phyloP scores from a whole-genome alignment of 2,888 invertebrate genomes.

The Yponomeuta plumbellus region DNA sequence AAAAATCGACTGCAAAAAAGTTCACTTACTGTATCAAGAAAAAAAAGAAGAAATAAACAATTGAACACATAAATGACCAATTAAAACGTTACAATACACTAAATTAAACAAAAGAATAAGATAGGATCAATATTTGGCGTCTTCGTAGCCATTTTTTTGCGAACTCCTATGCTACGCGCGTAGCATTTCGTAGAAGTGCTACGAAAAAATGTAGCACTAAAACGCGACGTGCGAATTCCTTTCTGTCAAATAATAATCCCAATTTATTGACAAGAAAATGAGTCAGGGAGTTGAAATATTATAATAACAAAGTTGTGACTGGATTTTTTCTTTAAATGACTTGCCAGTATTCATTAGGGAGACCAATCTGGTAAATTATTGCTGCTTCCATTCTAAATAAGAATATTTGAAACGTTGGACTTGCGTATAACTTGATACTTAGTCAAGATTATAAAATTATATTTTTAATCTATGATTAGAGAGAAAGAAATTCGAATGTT shows the following conservation, averaged over 20 bases:
- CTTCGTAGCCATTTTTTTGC: neutral
- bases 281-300: neutral
- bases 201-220: neutral
- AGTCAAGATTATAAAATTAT: no score
- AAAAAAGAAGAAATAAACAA: no score
- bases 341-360: neutral
- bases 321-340: neutral
- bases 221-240: neutral
- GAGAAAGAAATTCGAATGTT: no score
- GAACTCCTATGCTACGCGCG: neutral
- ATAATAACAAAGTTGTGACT: neutral
- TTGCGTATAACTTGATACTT: no score
- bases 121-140: neutral
- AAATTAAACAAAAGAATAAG: neutral
- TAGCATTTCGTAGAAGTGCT: neutral
- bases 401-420: neutral
- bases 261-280: neutral
- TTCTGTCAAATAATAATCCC: neutral
- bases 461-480: no score
- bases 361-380: neutral
- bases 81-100: neutral
- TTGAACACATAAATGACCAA: no score
- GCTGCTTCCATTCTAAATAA: neutral
- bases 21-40: no score
- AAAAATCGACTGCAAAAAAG: no score